Evolutionary conservation across 2,888 invertebrate genomes (phyloP).

Genomic region (Acrocera orbiculus): DNA sequence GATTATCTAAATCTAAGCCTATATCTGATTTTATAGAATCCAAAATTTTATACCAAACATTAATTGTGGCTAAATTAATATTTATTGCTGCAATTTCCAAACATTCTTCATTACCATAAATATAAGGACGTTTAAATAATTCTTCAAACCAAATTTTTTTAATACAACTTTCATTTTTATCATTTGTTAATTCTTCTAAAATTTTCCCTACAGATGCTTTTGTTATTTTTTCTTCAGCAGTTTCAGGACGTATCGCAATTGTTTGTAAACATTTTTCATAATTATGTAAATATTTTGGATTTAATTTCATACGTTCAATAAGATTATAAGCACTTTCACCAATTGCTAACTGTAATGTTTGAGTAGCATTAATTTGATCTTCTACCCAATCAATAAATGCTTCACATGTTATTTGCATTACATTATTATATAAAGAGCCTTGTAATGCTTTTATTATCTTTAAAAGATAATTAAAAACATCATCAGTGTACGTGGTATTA

Average conservation of each 20-base stretch:
- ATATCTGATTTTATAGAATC: conserved; percentile 13
- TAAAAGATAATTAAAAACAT: no score
- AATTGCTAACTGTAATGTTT: conserved; percentile 19
- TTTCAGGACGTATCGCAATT: conserved; percentile 19
- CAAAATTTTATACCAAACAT: conserved; percentile 17
- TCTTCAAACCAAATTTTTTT: conserved; percentile 15
- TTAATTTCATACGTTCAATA: conserved; percentile 16
- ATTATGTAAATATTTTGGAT: conserved; percentile 18
- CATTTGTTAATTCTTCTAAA: conserved; percentile 8
- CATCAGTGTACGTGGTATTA: no score
- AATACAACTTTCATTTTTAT: conserved; percentile 2
- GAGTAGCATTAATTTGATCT: conserved; percentile 15
- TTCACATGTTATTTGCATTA: conserved; percentile 19
- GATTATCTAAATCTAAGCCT: conserved; percentile 5
- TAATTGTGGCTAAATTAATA: conserved; percentile 14
- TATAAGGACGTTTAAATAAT: conserved; percentile 17
- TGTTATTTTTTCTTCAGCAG: conserved; percentile 16
- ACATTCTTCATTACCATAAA: conserved; percentile 21
- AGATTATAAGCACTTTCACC: conserved; percentile 18
- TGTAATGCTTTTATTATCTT: conserved; percentile 18
- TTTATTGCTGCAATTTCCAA: conserved; percentile 17
- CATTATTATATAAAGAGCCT: conserved; percentile 20
- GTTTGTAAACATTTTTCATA: conserved; percentile 17
- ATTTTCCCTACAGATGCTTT: conserved; percentile 20
- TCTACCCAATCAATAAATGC: conserved; percentile 23